Conservation (phyloP, 2,888 invertebrate genomes). For the Lampropteryx suffumata region DNA sequence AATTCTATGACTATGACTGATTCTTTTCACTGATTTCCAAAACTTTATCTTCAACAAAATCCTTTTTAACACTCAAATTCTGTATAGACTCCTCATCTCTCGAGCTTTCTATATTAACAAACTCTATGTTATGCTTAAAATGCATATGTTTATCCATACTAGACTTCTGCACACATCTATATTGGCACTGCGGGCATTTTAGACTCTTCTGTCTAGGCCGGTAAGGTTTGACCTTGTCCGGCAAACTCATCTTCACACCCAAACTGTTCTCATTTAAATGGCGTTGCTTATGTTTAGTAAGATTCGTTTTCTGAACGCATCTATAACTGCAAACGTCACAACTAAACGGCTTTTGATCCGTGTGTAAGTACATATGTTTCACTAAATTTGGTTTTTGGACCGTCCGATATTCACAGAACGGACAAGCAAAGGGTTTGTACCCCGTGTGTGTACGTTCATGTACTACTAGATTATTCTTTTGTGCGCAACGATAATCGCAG, state of each 20-base stretch:
- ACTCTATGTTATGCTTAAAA: constrained; percentile 61
- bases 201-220: constrained; percentile 71
- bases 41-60: constrained; percentile 31
- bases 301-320: constrained; percentile 77
- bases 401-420: constrained; percentile 74
- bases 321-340: constrained; percentile 75
- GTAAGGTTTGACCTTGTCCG: constrained; percentile 62
- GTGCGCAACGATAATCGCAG: constrained; percentile 77
- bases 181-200: constrained; percentile 68
- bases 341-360: constrained; percentile 76
- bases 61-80: constrained; percentile 62
- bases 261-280: constrained; percentile 69
- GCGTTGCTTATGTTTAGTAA: constrained; percentile 75
- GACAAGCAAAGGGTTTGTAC: constrained; percentile 76
- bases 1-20: constrained; percentile 26
- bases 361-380: constrained; percentile 79
- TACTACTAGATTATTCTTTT: constrained; percentile 77
- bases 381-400: constrained; percentile 79
- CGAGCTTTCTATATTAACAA: constrained; percentile 34
- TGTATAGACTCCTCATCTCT: constrained; percentile 49
- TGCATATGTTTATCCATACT: constrained; percentile 76
- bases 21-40: constrained; percentile 10
- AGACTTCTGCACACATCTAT: constrained; percentile 72
- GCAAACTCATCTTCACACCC: constrained; percentile 51
- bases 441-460: constrained; percentile 79